Evolutionary conservation across 2,888 invertebrate species (phyloP).

Genomic region (Athripsodes cinereus): DNA sequence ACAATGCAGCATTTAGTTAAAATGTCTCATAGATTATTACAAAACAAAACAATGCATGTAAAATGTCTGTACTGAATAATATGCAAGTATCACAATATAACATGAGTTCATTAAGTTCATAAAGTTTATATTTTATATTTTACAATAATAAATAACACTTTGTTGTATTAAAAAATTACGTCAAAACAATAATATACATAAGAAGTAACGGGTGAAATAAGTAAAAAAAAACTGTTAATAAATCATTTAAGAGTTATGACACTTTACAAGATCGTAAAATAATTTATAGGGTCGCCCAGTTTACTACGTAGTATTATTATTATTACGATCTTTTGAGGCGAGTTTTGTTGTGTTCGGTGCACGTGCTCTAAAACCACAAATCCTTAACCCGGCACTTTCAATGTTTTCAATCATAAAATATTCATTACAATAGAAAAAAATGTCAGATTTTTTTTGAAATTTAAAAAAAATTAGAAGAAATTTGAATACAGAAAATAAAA

Average conservation of each 20-base stretch:
- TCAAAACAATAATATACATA: no score
- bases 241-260: constrained; percentile 9
- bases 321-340: background rate
- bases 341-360: background rate
- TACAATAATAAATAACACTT: background rate
- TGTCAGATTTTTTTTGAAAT: background rate
- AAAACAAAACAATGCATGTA: background rate
- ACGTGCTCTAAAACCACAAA: constrained; percentile 12
- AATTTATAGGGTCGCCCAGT: constrained; percentile 10
- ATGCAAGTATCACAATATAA: background rate
- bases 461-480: no score
- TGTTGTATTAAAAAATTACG: no score
- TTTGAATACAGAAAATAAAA: no score
- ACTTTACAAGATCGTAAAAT: constrained; percentile 17
- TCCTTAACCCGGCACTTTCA: background rate
- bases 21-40: background rate
- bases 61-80: background rate
- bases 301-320: background rate
- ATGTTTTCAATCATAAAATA: constrained; percentile 6
- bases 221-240: constrained; percentile 5
- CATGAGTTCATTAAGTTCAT: background rate
- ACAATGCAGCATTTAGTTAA: constrained; percentile 31
- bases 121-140: background rate
- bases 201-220: background rate
- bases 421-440: constrained; percentile 6